Conservation (phyloP, 92 coral and sea anemone genomes). For the Zoanthus solanderi region DNA sequence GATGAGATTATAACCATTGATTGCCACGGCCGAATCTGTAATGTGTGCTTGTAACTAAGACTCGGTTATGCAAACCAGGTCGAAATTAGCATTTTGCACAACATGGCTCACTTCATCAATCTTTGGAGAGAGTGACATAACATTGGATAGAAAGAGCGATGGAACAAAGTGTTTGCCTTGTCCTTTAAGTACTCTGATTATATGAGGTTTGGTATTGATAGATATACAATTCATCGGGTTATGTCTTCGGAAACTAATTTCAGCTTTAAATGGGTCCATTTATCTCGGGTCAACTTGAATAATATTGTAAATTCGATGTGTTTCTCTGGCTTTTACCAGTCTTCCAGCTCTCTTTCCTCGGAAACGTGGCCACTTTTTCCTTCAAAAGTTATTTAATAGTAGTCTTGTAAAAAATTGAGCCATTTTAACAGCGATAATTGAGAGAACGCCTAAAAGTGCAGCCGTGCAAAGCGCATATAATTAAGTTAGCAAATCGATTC, state of each 20-base stretch:
- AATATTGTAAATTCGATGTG: not conserved
- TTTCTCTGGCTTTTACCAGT: not conserved
- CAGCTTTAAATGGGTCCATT: not conserved
- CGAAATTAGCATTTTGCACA: conserved; percentile 66
- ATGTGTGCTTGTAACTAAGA: conserved; percentile 68
- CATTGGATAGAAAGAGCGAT: conserved; percentile 67
- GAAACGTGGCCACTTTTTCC: too few species aligned
- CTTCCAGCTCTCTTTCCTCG: too few species aligned
- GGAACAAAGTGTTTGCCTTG: conserved; percentile 56
- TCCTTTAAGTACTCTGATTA: conserved; percentile 32
- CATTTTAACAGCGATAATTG: too few species aligned
- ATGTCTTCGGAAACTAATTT: conserved; percentile 12
- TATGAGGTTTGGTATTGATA: conserved; percentile 12
- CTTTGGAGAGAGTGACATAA: conserved; percentile 64
- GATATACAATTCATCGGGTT: conserved; percentile 20
- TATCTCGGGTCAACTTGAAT: not conserved
- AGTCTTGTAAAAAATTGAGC: too few species aligned
- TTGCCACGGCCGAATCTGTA: conserved; percentile 66
- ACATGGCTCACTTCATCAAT: conserved; percentile 45
- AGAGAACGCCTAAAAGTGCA: too few species aligned
- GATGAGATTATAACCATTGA: conserved; percentile 67
- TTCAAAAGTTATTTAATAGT: too few species aligned
- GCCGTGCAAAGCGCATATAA: too few species aligned
- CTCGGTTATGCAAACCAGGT: conserved; percentile 69
- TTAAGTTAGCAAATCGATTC: too few species aligned